These are phyloP conservation scores for Neocrepidodera transversa DNA, from an alignment of 2,888 invertebrate species.

Conservation along the genomic window DNA sequence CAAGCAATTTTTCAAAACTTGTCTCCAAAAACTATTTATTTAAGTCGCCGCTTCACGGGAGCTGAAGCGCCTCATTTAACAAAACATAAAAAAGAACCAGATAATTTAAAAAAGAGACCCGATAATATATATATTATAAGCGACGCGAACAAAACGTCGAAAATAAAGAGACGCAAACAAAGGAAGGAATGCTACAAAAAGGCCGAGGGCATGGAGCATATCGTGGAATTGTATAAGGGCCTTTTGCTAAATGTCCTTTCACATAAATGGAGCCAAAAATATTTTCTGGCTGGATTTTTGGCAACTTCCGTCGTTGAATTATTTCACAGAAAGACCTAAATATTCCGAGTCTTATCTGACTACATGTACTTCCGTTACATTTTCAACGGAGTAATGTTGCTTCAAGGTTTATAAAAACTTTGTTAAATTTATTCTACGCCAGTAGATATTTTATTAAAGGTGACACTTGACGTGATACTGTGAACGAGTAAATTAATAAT, in stretches of 20 bases:
- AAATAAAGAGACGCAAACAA: constrained; percentile 30
- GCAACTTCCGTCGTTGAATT: constrained; percentile 20
- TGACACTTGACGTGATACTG: too few species aligned
- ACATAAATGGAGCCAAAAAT: constrained; percentile 26
- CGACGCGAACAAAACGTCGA: constrained; percentile 18
- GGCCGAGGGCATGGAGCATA: constrained; percentile 30
- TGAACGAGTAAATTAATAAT: too few species aligned
- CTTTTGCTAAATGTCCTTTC: constrained; percentile 24
- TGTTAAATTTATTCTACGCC: neutral
- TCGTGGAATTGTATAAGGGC: constrained; percentile 30
- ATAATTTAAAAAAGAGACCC: constrained; percentile 24
- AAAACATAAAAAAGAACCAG: constrained; percentile 24
- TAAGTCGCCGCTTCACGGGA: too few species aligned
- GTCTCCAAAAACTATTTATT: neutral
- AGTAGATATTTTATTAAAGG: neutral
- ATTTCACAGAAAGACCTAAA: constrained; percentile 13
- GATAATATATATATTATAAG: constrained; percentile 28
- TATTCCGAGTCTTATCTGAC: constrained; percentile 9
- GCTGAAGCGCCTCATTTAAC: constrained; percentile 24
- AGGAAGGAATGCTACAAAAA: constrained; percentile 27
- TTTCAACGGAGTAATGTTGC: constrained; percentile 6
- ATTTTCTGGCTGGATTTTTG: constrained; percentile 26
- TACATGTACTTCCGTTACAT: constrained; percentile 2
- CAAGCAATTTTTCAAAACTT: too few species aligned
- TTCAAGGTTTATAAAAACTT: neutral